Conservation (phyloP, 2,797 vertebrate genomes). For the Melanotaenia maccullochi region DNA sequence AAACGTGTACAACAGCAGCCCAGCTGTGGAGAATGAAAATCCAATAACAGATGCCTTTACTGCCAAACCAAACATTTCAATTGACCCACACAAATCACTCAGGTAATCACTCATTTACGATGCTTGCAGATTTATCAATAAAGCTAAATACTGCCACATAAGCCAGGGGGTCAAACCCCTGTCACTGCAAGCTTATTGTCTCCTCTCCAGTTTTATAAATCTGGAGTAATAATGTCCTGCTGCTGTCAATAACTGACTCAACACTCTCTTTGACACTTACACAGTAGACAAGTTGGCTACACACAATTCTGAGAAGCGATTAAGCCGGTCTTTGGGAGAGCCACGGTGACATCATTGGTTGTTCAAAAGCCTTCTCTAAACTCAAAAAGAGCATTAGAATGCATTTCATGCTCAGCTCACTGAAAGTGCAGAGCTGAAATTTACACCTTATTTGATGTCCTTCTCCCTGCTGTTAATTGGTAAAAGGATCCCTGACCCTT, state of each 20-base stretch:
- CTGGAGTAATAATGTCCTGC: slow-evolving; percentile 71
- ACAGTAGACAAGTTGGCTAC: slow-evolving; percentile 84
- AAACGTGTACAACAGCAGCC: slow-evolving; percentile 22
- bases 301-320: slow-evolving; percentile 84
- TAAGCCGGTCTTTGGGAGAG: slow-evolving; percentile 86
- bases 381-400: slow-evolving; percentile 89
- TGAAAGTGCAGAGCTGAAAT: slow-evolving; percentile 92
- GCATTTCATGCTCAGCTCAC: slow-evolving; percentile 89
- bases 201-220: slow-evolving; percentile 53
- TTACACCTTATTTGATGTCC: slow-evolving; percentile 93
- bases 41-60: slow-evolving; percentile 57
- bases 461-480: slow-evolving; percentile 91
- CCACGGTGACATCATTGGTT: slow-evolving; percentile 86
- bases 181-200: slow-evolving; percentile 71
- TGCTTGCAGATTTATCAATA: slow-evolving; percentile 79
- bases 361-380: slow-evolving; percentile 84
- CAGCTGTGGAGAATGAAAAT: slow-evolving; percentile 55
- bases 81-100: slow-evolving; percentile 62
- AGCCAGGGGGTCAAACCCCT: slow-evolving; percentile 62
- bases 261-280: slow-evolving; percentile 87
- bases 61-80: slow-evolving; percentile 66
- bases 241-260: slow-evolving; percentile 87
- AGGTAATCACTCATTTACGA: slow-evolving; percentile 60
- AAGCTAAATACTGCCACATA: slow-evolving; percentile 46
- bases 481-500: slow-evolving; percentile 91